phyloP scores from a whole-genome alignment of 2,113 vertebrate species.

The Amphiprion ocellaris region DNA sequence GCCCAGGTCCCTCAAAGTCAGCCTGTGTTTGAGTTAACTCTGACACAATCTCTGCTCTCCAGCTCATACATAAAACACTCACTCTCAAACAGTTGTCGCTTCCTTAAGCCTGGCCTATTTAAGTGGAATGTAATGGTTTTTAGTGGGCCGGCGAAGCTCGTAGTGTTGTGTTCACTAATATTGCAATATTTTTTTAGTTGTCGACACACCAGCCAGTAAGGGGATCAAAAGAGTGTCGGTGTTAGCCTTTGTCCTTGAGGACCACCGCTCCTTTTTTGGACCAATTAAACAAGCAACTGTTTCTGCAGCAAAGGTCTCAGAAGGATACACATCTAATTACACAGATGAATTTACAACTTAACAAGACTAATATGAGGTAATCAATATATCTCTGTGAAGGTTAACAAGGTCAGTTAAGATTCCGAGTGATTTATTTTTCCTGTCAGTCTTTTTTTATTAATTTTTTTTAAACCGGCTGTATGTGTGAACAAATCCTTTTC shows the following conservation, averaged over 20 bases:
- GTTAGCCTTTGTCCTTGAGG: conserved; percentile 52
- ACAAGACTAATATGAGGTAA: conserved; percentile 42
- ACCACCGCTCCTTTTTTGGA: conserved; percentile 29
- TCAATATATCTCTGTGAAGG: conserved; percentile 50
- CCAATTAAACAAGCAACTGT: conserved; percentile 64
- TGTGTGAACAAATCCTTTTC: conserved; percentile 47
- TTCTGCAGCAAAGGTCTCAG: conserved; percentile 35
- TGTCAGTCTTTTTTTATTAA: conserved; percentile 26
- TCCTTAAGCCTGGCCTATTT: conserved; percentile 13
- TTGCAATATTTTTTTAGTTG: conserved; percentile 38
- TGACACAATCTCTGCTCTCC: conserved; percentile 60
- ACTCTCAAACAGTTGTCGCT: conserved; percentile 19
- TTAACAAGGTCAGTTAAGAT: conserved; percentile 62
- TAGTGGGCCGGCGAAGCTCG: conserved; percentile 20
- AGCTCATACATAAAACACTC: conserved; percentile 51
- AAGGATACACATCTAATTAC: conserved; percentile 62
- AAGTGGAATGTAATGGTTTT: conserved; percentile 40
- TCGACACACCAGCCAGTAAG: conserved; percentile 17
- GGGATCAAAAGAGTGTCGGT: conserved; percentile 42
- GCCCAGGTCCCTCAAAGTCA: conserved; percentile 53
- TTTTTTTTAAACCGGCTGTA: background rate
- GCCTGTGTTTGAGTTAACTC: conserved; percentile 61
- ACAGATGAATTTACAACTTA: conserved; percentile 54
- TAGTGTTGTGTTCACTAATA: conserved; percentile 24
- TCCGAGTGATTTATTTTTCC: conserved; percentile 55